phyloP scores from a whole-genome alignment of 2,888 invertebrate genomes.

The Stenchaetothrips biformis region DNA sequence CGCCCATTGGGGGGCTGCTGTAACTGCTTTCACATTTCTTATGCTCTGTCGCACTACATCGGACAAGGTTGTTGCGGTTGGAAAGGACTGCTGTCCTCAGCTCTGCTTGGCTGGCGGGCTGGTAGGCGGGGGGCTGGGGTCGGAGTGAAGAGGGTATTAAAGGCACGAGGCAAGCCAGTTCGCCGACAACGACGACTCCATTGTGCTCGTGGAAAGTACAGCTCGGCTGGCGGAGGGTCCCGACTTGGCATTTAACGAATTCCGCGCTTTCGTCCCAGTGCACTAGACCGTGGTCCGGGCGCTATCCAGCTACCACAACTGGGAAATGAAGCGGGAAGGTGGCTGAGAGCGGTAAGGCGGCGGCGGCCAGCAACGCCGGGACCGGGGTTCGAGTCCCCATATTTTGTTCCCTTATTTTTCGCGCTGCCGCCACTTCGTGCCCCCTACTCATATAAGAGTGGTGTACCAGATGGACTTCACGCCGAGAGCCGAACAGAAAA shows the following conservation, averaged over 20 bases:
- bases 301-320: neutral
- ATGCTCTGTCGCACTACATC: conserved; percentile 8
- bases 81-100: neutral
- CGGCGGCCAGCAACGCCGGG: too few relatives aligned
- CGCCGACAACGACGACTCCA: neutral
- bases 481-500: too few relatives aligned
- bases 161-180: neutral
- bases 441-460: too few relatives aligned
- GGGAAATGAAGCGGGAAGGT: neutral
- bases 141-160: neutral
- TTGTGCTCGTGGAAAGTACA: neutral
- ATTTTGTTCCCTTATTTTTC: too few relatives aligned
- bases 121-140: too few relatives aligned
- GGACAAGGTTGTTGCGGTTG: conserved; percentile 22
- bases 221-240: neutral
- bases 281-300: neutral
- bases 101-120: too few relatives aligned
- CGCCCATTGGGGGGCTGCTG: neutral
- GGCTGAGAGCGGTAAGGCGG: neutral
- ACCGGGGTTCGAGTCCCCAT: too few relatives aligned
- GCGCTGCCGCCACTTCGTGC: too few relatives aligned
- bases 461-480: too few relatives aligned
- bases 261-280: neutral
- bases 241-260: conserved; percentile 6
- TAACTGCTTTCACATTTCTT: conserved; percentile 25